Percentiles rank a stretch among this genome's conserved stretches.
phyloP scores from a whole-genome alignment of 1,140 invertebrate genomes.

The Polyergus mexicanus region DNA sequence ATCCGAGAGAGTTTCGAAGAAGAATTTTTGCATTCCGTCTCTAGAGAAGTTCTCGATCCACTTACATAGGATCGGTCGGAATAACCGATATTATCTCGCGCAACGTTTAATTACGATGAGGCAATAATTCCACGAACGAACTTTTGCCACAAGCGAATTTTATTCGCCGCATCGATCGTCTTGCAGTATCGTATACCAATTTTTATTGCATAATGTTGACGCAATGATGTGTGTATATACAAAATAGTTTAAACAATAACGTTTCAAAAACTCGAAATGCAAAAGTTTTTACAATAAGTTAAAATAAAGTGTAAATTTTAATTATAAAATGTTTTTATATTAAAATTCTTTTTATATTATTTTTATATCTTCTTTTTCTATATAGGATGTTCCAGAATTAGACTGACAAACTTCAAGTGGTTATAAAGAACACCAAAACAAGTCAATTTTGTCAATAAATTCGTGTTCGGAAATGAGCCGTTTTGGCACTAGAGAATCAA shows the following conservation, averaged over 20 bases:
- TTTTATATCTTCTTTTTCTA: background rate
- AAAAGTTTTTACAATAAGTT: background rate
- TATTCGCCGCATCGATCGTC: background rate
- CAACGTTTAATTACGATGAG: conserved; percentile 54
- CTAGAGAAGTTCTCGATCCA: conserved; percentile 36
- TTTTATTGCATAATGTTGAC: conserved; percentile 33
- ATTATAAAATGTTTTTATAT: background rate
- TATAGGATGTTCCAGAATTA: no score
- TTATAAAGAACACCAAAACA: no score
- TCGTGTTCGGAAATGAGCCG: no score
- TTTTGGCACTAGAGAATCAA: no score
- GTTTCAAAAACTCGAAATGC: background rate
- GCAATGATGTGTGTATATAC: background rate
- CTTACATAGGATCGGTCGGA: conserved; percentile 33
- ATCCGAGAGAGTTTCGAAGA: background rate
- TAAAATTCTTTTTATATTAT: background rate
- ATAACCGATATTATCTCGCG: conserved; percentile 57
- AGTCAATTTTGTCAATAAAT: no score
- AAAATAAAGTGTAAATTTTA: background rate
- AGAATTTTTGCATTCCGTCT: background rate
- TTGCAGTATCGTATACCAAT: conserved; percentile 35
- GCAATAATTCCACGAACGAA: conserved; percentile 38
- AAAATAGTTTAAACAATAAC: background rate
- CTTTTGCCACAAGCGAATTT: conserved; percentile 28
- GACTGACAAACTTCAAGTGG: no score